These are phyloP conservation scores for Probaryconus sp. DNA, from an alignment of 1,140 invertebrate species.

Conservation along the genomic window DNA sequence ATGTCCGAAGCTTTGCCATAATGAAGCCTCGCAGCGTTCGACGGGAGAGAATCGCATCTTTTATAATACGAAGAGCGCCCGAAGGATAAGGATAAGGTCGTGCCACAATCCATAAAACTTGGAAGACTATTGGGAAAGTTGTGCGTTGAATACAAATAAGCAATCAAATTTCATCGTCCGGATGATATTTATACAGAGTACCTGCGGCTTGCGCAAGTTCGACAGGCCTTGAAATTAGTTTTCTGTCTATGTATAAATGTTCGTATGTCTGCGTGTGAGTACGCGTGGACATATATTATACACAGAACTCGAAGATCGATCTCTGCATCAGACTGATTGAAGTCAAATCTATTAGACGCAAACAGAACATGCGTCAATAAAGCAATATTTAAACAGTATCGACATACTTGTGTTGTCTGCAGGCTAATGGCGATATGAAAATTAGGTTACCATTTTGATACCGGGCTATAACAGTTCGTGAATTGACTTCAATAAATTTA, in stretches of 20 bases:
- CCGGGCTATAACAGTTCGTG: too few relatives aligned
- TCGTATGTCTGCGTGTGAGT: neutral
- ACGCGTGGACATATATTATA: neutral
- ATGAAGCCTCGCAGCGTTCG: too few relatives aligned
- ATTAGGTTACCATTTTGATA: too few relatives aligned
- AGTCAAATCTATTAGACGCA: too few relatives aligned
- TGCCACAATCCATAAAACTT: slow-evolving; percentile 29
- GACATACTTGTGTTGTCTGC: too few relatives aligned
- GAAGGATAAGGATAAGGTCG: slow-evolving; percentile 19
- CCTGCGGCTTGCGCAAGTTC: slow-evolving; percentile 26
- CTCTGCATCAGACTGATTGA: too few relatives aligned
- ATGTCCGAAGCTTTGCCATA: too few relatives aligned
- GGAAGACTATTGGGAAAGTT: slow-evolving; percentile 37
- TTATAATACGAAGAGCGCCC: neutral
- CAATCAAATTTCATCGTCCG: slow-evolving; percentile 38
- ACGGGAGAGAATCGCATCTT: neutral
- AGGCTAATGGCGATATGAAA: too few relatives aligned
- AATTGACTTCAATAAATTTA: too few relatives aligned
- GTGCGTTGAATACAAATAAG: slow-evolving; percentile 32
- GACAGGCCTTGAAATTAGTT: slow-evolving; percentile 29
- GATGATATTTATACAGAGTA: slow-evolving; percentile 36
- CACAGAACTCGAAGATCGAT: neutral
- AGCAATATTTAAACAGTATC: too few relatives aligned
- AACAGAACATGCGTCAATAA: too few relatives aligned
- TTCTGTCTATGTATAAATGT: neutral